Conservation (phyloP, 2,113 vertebrate species). For the Chionis minor region DNA sequence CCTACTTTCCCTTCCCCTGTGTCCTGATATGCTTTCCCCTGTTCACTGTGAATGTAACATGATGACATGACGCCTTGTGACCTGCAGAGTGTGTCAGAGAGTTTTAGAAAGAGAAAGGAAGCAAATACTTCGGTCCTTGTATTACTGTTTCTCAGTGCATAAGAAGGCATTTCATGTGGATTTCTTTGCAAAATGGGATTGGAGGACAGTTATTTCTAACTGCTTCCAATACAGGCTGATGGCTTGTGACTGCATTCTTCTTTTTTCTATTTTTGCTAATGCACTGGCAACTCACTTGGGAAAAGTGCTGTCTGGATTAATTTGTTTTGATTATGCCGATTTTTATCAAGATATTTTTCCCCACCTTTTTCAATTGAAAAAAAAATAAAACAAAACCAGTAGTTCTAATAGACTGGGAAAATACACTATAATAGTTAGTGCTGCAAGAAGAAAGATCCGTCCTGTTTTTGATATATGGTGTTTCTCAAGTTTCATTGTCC, state of each 20-base stretch:
- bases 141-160: neutral
- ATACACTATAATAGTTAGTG: neutral
- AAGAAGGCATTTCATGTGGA: neutral
- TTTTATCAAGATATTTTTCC: neutral
- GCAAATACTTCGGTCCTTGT: neutral
- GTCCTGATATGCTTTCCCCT: neutral
- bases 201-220: neutral
- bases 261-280: neutral
- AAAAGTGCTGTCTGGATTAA: neutral
- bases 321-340: neutral
- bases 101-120: conserved; percentile 32
- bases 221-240: neutral
- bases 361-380: neutral
- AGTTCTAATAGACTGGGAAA: neutral
- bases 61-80: conserved; percentile 31
- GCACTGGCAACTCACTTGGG: neutral
- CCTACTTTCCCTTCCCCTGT: neutral
- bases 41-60: neutral
- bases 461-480: neutral
- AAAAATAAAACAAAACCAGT: neutral
- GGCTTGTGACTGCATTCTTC: neutral
- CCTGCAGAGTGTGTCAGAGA: conserved; percentile 67
- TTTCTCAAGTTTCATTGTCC: neutral
- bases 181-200: neutral
- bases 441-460: neutral